phyloP scores from a whole-genome alignment of 2,113 vertebrate genomes.

The Formicarius rufipectus region DNA sequence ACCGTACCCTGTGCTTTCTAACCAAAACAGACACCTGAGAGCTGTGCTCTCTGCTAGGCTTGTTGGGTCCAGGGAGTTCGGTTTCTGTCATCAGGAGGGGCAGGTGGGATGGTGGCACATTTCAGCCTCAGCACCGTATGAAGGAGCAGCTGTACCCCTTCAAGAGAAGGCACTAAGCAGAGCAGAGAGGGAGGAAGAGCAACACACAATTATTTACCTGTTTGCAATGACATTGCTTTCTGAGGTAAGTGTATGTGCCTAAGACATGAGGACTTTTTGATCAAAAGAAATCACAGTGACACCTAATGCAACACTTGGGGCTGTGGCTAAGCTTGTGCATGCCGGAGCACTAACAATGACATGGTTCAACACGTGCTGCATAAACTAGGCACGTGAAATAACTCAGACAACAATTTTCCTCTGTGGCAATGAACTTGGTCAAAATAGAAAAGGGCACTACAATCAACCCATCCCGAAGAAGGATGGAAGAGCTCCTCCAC shows the following conservation, averaged over 20 bases:
- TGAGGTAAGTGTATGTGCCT: accelerated
- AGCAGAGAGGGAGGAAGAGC: neutral
- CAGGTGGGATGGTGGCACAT: neutral
- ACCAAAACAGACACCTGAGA: neutral
- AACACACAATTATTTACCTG: neutral
- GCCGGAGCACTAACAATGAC: neutral
- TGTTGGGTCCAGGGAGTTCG: neutral
- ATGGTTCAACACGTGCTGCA: neutral
- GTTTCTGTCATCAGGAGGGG: neutral
- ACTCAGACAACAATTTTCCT: neutral
- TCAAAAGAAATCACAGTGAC: neutral
- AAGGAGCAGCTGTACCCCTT: neutral
- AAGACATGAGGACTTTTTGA: neutral
- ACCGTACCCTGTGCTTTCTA: neutral
- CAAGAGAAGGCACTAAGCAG: neutral
- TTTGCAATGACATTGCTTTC: neutral
- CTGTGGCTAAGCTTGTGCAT: neutral
- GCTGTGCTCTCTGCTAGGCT: neutral
- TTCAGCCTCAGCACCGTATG: neutral
- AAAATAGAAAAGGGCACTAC: neutral
- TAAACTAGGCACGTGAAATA: neutral
- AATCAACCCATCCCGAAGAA: neutral
- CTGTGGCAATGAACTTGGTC: slow-evolving; percentile 8
- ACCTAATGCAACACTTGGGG: neutral
- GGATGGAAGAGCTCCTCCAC: neutral